Conservation (phyloP, 1,140 invertebrate genomes). For the Leptopilina boulardi region DNA sequence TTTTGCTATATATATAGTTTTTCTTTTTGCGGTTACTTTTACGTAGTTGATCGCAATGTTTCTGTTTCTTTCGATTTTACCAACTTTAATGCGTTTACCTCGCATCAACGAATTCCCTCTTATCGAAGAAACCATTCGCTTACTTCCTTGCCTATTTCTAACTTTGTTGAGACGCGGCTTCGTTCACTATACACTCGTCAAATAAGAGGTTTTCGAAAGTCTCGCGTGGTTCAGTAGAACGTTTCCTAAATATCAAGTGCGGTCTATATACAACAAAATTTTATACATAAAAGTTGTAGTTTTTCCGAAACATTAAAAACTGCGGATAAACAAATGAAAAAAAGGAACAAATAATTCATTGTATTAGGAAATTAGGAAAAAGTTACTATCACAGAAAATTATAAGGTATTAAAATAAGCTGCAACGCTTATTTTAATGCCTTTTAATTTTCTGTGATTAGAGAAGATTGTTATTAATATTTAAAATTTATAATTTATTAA, state of each 20-base stretch:
- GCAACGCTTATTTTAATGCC: too few species aligned
- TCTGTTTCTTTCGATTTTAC: slow-evolving; percentile 53
- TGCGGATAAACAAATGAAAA: too few species aligned
- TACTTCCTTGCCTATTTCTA: slow-evolving; percentile 43
- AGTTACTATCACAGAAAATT: too few species aligned
- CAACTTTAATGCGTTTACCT: slow-evolving; percentile 55
- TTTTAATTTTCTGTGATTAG: too few species aligned
- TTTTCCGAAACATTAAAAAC: neutral
- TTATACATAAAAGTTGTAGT: neutral
- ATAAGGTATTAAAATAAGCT: too few species aligned
- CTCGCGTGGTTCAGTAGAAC: neutral
- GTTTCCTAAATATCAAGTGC: neutral
- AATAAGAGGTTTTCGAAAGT: slow-evolving; percentile 9
- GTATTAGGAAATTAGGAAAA: too few species aligned
- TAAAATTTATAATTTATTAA: too few species aligned
- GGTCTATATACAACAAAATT: neutral
- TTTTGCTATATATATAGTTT: slow-evolving; percentile 44
- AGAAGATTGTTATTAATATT: too few species aligned
- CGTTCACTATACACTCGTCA: neutral
- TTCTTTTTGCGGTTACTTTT: slow-evolving; percentile 57
- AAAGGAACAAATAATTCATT: too few species aligned
- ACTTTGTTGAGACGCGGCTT: slow-evolving; percentile 55
- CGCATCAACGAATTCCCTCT: slow-evolving; percentile 61
- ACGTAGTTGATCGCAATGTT: slow-evolving; percentile 59
- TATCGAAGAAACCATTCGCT: slow-evolving; percentile 53